A percentile compares a stretch with the other conserved stretches of the same genome.
Evolutionary conservation across 2,113 vertebrate genomes (phyloP).

Genomic region (Phyllostomus discolor): DNA sequence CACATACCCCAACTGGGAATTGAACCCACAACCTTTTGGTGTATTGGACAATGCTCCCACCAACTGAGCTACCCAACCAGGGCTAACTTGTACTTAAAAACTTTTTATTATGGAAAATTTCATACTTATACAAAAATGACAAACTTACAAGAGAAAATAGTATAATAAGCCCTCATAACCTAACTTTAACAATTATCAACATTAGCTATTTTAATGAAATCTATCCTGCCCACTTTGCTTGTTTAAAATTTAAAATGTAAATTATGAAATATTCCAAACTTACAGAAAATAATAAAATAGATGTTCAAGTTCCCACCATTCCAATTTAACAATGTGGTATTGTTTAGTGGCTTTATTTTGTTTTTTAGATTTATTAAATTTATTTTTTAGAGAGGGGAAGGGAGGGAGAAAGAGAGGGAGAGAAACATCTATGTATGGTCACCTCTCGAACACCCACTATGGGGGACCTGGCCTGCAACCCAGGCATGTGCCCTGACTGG

Average conservation of each 20-base stretch:
- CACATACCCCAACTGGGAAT: too few species aligned
- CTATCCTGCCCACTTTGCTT: neutral
- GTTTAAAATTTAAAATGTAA: neutral
- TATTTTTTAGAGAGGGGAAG: too few species aligned
- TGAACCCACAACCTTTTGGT: too few species aligned
- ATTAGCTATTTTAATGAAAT: neutral
- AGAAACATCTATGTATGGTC: too few species aligned
- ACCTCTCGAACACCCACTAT: too few species aligned
- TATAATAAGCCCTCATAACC: neutral
- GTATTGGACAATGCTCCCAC: too few species aligned
- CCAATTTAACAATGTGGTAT: neutral
- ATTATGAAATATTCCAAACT: neutral
- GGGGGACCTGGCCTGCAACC: too few species aligned
- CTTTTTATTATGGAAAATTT: neutral
- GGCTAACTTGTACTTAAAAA: neutral
- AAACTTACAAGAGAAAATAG: neutral
- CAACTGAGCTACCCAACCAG: too few species aligned
- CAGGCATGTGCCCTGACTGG: too few species aligned
- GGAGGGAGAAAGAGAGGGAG: too few species aligned
- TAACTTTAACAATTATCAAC: neutral
- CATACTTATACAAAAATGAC: neutral
- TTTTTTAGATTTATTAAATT: too few species aligned
- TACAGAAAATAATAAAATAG: conserved; percentile 1
- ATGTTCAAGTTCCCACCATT: neutral
- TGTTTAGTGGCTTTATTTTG: neutral